Evolutionary conservation across 2,888 invertebrate genomes (phyloP), one percentile per base, ranked within the genome.

Genomic region (Punctoribates punctum): DNA sequence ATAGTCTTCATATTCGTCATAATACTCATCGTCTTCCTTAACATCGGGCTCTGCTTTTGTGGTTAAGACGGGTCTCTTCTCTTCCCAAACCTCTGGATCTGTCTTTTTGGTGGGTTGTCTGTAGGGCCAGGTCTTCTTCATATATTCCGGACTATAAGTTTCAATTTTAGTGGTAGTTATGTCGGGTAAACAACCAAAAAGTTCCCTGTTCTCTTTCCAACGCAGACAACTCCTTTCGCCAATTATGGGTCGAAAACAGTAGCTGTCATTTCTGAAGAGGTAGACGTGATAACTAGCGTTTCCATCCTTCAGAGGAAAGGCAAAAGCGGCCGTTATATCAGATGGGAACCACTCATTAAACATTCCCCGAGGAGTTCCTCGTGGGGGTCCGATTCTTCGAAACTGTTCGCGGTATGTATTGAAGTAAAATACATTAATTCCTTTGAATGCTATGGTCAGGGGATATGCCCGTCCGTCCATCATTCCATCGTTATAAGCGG

Each of bases 111-210:
- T n/a, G n/a, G n/a, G n/a, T n/a, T n/a, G n/a, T n/a, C n/a, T n/a
- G n/a, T n/a, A n/a, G n/a, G n/a, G n/a, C n/a, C n/a, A n/a, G n/a
- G n/a, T n/a, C n/a, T n/a, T n/a, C n/a, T n/a, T n/a, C n/a, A n/a
- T n/a, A n/a, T n/a, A n/a, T n/a, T n/a, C n/a, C n/a, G n/a, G n/a
- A n/a, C n/a, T n/a, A n/a, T n/a, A n/a, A n/a, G n/a, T n/a, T n/a
- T n/a, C n/a, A n/a, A n/a, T n/a, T n/a, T n/a, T n/a, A n/a, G n/a
- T n/a, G n/a, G n/a, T n/a, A n/a, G n/a, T n/a, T n/a, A n/a, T 34
- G 4, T 34, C 34, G 4, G 4, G 34, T 34, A 60, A 62, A 70
- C 72, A 72, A 0, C 72, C 72, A 72, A 72, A 72, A 17, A 72
- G 72, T 48, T 72, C 48, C 3, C 8, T 23, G 23, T 72, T 72